Percentiles rank a stretch among this genome's conserved stretches.
phyloP scores from a whole-genome alignment of 2,113 vertebrate species.

The Antechinus stuartii region DNA sequence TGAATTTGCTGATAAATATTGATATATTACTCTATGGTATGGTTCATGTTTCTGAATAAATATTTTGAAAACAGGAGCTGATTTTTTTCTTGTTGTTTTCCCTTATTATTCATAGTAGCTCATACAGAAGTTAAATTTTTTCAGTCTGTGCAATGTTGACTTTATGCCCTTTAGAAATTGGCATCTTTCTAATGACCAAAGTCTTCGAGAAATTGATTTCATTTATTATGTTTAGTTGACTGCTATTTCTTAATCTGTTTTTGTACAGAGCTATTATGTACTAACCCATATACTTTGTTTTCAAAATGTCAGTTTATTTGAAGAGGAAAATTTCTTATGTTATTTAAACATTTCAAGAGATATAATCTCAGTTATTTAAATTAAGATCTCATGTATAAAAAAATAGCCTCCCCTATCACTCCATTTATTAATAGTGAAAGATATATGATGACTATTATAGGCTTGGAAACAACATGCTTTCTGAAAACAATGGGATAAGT shows the following conservation, averaged over 20 bases:
- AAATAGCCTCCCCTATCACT: neutral
- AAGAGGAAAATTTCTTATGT: neutral
- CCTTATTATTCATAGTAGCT: neutral
- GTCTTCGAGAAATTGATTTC: slow-evolving; percentile 27
- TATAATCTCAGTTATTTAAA: slow-evolving; percentile 1
- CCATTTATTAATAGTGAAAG: slow-evolving; percentile 24
- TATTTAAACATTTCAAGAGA: slow-evolving; percentile 19
- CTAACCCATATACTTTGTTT: slow-evolving; percentile 40
- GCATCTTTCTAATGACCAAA: slow-evolving; percentile 15
- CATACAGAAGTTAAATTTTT: neutral
- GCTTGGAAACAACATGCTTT: slow-evolving; percentile 40
- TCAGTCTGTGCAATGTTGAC: neutral
- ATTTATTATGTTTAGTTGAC: slow-evolving; percentile 7
- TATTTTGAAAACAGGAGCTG: neutral
- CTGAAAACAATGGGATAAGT: slow-evolving; percentile 64
- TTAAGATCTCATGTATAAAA: slow-evolving; percentile 37
- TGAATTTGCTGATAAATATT: neutral
- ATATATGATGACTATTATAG: slow-evolving; percentile 24
- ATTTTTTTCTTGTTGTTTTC: slow-evolving; percentile 9
- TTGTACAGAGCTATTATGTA: slow-evolving; percentile 20
- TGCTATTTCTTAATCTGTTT: slow-evolving; percentile 25
- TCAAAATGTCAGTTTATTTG: slow-evolving; percentile 30
- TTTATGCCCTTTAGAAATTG: slow-evolving; percentile 4
- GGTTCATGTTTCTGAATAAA: neutral
- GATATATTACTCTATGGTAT: neutral